Evolutionary conservation across 2,888 invertebrate species (phyloP).

Genomic region (Bellardia pandia): DNA sequence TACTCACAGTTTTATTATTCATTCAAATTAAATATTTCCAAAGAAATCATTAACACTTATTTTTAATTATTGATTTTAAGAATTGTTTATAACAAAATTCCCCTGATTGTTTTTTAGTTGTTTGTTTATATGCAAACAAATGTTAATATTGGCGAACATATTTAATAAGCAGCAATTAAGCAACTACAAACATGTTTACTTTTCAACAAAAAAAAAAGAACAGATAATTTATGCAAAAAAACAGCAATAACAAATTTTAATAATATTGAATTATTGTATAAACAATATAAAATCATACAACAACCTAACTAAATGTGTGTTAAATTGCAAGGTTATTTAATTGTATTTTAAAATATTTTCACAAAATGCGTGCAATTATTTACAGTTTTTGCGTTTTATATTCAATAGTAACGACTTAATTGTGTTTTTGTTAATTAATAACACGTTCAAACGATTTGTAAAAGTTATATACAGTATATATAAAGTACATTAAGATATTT

Average conservation of each 20-base stretch:
- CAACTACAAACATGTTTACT: not conserved
- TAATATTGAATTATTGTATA: not conserved
- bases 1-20: not conserved
- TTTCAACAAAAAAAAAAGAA: not conserved
- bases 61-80: not conserved
- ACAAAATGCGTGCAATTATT: conserved; percentile 39
- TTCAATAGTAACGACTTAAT: not conserved
- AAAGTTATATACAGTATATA: too few species aligned
- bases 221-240: not conserved
- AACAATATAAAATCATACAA: not conserved
- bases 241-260: too few species aligned
- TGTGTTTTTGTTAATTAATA: too few species aligned
- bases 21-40: not conserved
- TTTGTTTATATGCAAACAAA: not conserved
- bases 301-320: not conserved
- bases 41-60: conserved; percentile 5
- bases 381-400: not conserved
- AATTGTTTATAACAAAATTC: not conserved
- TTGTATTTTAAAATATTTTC: not conserved
- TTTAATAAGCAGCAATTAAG: conserved; percentile 8
- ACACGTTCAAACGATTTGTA: too few species aligned
- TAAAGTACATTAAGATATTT: too few species aligned
- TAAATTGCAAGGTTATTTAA: not conserved
- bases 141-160: not conserved
- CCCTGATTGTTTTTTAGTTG: not conserved